These are phyloP conservation scores for Thymelicus acteon DNA, from an alignment of 2,888 invertebrate genomes.

Conservation along the genomic window DNA sequence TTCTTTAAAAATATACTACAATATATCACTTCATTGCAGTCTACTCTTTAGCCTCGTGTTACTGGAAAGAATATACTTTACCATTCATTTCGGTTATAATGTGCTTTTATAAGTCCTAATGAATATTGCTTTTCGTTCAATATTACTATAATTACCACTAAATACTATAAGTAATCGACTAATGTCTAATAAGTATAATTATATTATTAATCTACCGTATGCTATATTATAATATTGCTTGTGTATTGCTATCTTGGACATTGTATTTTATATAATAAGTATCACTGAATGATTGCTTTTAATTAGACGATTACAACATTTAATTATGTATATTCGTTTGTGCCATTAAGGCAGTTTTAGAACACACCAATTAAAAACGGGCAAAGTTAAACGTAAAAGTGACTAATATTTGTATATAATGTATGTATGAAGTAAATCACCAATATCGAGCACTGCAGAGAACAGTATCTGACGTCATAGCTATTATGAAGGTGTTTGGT, in stretches of 20 bases:
- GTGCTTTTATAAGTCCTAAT: constrained; percentile 61
- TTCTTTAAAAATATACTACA: constrained; percentile 23
- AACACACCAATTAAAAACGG: constrained; percentile 30
- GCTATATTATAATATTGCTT: constrained; percentile 51
- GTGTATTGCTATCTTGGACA: constrained; percentile 72
- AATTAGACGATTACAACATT: constrained; percentile 42
- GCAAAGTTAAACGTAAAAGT: neutral
- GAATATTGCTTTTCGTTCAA: constrained; percentile 61
- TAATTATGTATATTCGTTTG: constrained; percentile 25
- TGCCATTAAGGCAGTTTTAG: constrained; percentile 30
- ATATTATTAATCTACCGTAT: constrained; percentile 38
- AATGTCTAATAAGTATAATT: constrained; percentile 42
- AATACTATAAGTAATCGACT: constrained; percentile 44
- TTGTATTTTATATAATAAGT: constrained; percentile 52
- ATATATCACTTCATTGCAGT: constrained; percentile 57
- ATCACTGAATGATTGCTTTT: constrained; percentile 57
- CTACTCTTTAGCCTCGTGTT: constrained; percentile 65
- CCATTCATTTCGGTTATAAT: constrained; percentile 49
- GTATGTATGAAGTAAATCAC: no score
- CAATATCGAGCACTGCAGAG: no score
- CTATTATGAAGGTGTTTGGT: neutral
- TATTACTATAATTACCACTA: constrained; percentile 45
- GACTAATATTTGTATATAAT: neutral
- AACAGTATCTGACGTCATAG: neutral
- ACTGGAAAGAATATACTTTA: constrained; percentile 44